Evolutionary conservation across 2,113 vertebrate species (phyloP).

Genomic region (Rhea americana): DNA sequence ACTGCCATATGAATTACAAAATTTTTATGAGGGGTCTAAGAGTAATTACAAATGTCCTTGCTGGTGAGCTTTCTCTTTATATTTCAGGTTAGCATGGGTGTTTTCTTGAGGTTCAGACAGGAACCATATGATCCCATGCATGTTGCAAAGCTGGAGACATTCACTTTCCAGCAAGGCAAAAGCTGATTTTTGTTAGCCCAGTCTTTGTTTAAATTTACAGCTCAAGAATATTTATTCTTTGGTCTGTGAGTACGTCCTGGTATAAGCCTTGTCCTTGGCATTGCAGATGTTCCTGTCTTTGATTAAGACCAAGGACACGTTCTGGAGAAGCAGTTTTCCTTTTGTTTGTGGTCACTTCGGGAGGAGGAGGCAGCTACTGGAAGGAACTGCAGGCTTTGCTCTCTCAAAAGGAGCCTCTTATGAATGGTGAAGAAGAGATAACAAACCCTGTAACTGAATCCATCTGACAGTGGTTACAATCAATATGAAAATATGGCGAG

Average conservation of each 20-base stretch:
- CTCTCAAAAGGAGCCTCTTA: not conserved
- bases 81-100: not conserved
- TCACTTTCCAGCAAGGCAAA: not conserved
- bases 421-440: not conserved
- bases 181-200: not conserved
- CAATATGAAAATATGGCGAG: not conserved
- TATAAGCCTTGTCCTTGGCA: not conserved
- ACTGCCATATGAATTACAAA: not conserved
- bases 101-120: not conserved
- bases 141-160: not conserved
- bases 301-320: not conserved
- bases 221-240: not conserved
- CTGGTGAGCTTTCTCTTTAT: not conserved
- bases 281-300: not conserved
- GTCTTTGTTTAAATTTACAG: not conserved
- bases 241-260: not conserved
- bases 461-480: not conserved
- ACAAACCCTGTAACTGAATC: not conserved
- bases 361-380: not conserved
- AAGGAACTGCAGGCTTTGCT: not conserved
- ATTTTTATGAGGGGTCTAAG: not conserved
- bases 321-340: not conserved
- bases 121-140: rapidly evolving
- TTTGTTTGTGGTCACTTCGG: not conserved
- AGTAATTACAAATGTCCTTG: not conserved